A percentile compares a stretch with the other conserved stretches of the same genome.
Conservation (phyloP, 2,797 vertebrate genomes). For the Pteropus rufus region DNA sequence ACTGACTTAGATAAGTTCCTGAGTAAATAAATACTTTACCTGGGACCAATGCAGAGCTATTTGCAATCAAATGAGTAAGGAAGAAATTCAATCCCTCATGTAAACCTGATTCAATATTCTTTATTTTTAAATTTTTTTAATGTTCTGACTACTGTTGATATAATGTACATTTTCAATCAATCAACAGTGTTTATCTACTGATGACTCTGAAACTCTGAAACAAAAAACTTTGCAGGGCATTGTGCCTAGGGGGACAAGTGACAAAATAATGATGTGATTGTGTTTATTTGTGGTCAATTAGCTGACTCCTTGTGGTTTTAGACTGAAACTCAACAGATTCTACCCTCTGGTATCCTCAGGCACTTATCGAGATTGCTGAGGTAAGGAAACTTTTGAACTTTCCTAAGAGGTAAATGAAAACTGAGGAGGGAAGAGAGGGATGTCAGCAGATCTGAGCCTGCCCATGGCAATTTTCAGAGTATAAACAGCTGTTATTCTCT, state of each 20-base stretch:
- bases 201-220: conserved; percentile 26
- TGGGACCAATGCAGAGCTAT: not conserved
- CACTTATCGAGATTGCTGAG: not conserved
- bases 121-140: not conserved
- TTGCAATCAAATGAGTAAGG: not conserved
- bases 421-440: not conserved
- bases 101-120: not conserved
- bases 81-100: not conserved
- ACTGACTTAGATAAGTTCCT: not conserved
- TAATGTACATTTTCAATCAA: not conserved
- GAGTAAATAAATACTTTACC: not conserved
- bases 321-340: conserved; percentile 19
- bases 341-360: not conserved
- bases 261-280: not conserved
- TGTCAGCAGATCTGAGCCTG: not conserved
- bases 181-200: not conserved
- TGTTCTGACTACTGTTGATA: not conserved
- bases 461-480: not conserved
- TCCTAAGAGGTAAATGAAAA: not conserved
- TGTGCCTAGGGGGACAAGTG: not conserved
- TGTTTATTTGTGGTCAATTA: not conserved
- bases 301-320: not conserved
- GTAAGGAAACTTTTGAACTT: not conserved
- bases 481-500: not conserved
- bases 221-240: not conserved